Evolutionary conservation across 2,888 invertebrate genomes (phyloP), one percentile per base, ranked within the genome.

Genomic region (Apocheima hispidaria): DNA sequence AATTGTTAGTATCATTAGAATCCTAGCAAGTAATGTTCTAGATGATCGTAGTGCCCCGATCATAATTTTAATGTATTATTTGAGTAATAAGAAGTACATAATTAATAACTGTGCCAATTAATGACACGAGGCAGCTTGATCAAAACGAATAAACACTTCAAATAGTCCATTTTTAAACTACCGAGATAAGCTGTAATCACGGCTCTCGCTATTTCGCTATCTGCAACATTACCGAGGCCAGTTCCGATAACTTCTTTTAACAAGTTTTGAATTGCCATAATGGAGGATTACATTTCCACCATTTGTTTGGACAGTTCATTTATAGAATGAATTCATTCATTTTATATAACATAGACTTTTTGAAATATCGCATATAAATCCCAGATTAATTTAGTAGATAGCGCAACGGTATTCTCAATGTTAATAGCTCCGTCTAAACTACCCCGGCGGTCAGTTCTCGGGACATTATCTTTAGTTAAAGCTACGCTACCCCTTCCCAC

Each of bases 391-490:
- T 49, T 35, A 21, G 20, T 53, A 43, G 30, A 52, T 46, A 54
- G 36, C 18, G 7, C 20, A 41, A 57, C 52, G 53, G 49, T 49
- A 48, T 57, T 44, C 48, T 61, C 57, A 63, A 69, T 65, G 65
- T 65, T 61, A 64, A 67, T 67, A 60, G 67, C 60, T 46, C 48
- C 62, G 26, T 70, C 66, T 70, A 69, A 75, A 74, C 67, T 74
- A 74, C 70, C 61, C 67, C 69, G 61, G 70, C 76, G 83, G 80
- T 79, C 82, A 80, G 75, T 74, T 70, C 60, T 64, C 69, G 68
- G 66, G 71, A 68, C 71, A 73, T 74, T 78, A 78, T 77, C 74
- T 75, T 73, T 65, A 77, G 71, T 74, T 74, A 77, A 71, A 77
- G 62, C 65, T 62, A 65, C 61, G 61, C 62, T 64, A 63, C 60